Conservation (phyloP, 1,140 invertebrate genomes). For the Planococcus citri region DNA sequence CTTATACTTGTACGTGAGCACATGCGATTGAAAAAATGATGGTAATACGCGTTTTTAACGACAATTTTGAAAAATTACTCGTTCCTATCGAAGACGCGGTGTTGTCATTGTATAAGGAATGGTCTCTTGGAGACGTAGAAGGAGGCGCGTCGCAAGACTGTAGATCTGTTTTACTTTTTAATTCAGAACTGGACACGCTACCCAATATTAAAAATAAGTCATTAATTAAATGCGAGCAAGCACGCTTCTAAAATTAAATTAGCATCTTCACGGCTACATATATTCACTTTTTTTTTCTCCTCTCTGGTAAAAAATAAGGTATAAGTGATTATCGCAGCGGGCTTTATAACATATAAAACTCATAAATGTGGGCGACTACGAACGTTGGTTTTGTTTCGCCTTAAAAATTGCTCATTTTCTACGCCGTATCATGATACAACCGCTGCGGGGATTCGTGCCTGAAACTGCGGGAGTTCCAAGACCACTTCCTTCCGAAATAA, state of each 20-base stretch:
- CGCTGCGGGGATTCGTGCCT: conserved; percentile 11
- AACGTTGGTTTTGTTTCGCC: conserved; percentile 10
- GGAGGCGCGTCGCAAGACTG: too few relatives aligned
- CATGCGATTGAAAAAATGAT: too few relatives aligned
- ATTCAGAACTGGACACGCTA: background rate
- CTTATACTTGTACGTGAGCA: too few relatives aligned
- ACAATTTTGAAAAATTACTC: too few relatives aligned
- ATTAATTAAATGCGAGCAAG: conserved; percentile 10
- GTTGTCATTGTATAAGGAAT: too few relatives aligned
- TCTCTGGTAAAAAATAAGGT: background rate
- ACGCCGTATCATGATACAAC: background rate
- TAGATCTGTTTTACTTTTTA: too few relatives aligned
- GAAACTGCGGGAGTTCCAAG: background rate
- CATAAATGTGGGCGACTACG: conserved; percentile 11
- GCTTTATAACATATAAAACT: conserved; percentile 9
- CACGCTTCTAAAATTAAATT: conserved; percentile 19
- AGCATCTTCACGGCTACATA: conserved; percentile 17
- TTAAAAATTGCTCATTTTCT: conserved; percentile 13
- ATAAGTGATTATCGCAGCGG: conserved; percentile 19
- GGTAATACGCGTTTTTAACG: too few relatives aligned
- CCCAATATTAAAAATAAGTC: conserved; percentile 18
- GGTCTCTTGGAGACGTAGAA: too few relatives aligned
- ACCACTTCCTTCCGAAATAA: conserved; percentile 20
- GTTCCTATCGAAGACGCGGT: too few relatives aligned
- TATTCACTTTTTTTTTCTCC: conserved; percentile 5